Evolutionary conservation across 2,888 invertebrate species (phyloP).

Genomic region (Cetonia aurata): DNA sequence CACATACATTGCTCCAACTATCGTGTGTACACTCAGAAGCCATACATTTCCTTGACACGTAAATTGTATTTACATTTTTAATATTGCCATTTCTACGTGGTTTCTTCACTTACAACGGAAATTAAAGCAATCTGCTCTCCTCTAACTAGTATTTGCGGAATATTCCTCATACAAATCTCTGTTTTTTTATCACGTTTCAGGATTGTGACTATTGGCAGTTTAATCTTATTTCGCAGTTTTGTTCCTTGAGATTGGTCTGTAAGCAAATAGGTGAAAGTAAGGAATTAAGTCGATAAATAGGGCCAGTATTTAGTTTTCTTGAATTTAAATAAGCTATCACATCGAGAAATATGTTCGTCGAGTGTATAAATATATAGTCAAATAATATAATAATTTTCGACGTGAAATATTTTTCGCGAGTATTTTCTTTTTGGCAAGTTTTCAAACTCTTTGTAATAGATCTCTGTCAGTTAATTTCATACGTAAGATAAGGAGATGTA

Average conservation of each 20-base stretch:
- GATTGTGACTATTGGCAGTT: constrained; percentile 69
- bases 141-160: constrained; percentile 78
- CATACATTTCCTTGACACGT: too few relatives aligned
- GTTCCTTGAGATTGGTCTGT: not conserved
- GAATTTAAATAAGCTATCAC: not conserved
- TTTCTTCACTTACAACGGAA: not conserved
- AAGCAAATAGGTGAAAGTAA: not conserved
- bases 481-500: not conserved
- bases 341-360: not conserved
- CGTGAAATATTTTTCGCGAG: not conserved
- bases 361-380: not conserved
- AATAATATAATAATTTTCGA: constrained; percentile 1
- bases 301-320: too few relatives aligned
- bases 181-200: constrained; percentile 72
- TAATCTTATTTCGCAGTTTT: constrained; percentile 14
- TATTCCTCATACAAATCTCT: constrained; percentile 76
- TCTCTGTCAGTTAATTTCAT: too few relatives aligned
- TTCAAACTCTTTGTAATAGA: not conserved
- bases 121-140: constrained; percentile 81
- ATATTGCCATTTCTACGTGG: not conserved
- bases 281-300: too few relatives aligned
- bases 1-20: too few relatives aligned
- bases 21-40: too few relatives aligned
- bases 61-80: not conserved
- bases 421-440: not conserved